Percentiles rank a stretch among this genome's conserved stretches.
Conservation (phyloP, 2,888 invertebrate genomes). For the Sepiola atlantica region DNA sequence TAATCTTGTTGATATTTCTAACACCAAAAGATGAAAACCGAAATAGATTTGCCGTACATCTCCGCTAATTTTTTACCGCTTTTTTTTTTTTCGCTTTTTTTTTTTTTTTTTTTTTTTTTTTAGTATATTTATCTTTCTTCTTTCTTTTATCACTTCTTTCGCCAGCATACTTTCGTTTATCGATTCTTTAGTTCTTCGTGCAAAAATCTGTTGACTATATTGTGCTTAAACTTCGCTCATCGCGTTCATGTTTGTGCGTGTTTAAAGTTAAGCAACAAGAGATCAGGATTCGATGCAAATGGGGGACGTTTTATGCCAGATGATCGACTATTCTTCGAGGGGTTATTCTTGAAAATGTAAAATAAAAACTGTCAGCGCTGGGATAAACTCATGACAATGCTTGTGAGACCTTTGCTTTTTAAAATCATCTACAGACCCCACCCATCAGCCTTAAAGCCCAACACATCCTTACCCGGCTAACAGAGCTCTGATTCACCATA, state of each 20-base stretch:
- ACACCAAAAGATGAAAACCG: not conserved
- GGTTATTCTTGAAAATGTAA: no score
- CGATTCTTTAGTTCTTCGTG: not conserved
- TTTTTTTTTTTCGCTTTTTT: not conserved
- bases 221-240: not conserved
- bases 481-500: no score
- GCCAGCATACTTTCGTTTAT: not conserved
- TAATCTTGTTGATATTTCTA: not conserved
- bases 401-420: no score
- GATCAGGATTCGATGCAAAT: not conserved
- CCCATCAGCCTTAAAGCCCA: no score
- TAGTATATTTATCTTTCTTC: not conserved
- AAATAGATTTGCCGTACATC: slow-evolving; percentile 18
- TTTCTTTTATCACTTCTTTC: not conserved
- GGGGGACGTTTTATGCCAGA: not conserved
- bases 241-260: not conserved
- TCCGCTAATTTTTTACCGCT: not conserved
- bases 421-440: no score
- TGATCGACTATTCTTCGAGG: not conserved
- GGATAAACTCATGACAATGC: no score
- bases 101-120: not conserved
- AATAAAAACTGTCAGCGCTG: no score
- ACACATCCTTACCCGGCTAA: no score
- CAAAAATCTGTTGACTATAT: not conserved
- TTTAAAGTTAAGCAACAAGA: not conserved